Conservation (phyloP, 2,113 vertebrate genomes). For the Ptyas mucosa region DNA sequence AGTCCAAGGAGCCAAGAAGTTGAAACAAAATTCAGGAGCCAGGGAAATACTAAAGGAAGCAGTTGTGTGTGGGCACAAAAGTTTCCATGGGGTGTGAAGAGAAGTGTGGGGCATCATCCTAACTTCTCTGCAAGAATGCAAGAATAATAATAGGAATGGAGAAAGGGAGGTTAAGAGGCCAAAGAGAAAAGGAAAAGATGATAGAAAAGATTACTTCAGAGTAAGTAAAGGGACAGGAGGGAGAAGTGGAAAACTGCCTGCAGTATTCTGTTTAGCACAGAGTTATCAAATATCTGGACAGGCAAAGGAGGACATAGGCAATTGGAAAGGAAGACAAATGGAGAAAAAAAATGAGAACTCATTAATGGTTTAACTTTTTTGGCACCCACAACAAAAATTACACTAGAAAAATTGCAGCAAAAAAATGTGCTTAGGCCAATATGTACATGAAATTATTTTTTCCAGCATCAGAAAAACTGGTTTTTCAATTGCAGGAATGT, state of each 20-base stretch:
- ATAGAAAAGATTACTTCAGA: background rate
- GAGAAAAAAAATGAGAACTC: background rate
- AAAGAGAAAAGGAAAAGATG: background rate
- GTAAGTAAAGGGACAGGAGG: background rate
- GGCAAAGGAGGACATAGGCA: background rate
- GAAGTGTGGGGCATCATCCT: background rate
- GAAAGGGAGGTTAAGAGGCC: background rate
- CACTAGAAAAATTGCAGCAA: background rate
- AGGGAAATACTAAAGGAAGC: background rate
- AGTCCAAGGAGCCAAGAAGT: background rate
- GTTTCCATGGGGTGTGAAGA: background rate
- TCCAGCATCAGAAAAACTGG: background rate
- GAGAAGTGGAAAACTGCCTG: background rate
- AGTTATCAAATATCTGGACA: background rate
- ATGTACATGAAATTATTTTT: background rate
- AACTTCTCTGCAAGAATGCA: background rate
- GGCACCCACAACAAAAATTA: background rate
- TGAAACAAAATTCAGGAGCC: background rate
- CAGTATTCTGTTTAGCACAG: background rate
- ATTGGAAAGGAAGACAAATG: background rate
- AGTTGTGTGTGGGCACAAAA: background rate
- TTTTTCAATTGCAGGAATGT: background rate
- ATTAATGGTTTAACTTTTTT: background rate
- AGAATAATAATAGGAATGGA: background rate
- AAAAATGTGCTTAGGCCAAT: background rate